Conservation (phyloP, 2,888 invertebrate species). For the Drosophila setosimentum region DNA sequence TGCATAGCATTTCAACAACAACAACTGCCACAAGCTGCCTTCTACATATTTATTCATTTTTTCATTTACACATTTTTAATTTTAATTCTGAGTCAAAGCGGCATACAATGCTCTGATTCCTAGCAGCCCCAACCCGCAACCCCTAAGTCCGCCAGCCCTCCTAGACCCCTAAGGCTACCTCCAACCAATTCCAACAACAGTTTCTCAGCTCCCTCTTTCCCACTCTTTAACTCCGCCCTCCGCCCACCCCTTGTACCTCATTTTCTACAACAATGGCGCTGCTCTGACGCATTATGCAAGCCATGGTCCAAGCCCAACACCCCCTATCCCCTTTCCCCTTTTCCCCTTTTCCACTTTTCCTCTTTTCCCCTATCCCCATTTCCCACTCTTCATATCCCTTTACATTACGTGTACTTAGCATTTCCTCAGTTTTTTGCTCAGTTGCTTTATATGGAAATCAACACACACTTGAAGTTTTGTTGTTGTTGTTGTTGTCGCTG, state of each 20-base stretch:
- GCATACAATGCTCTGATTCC: slow-evolving; percentile 28
- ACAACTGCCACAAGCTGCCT: slow-evolving; percentile 10
- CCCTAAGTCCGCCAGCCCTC: neutral
- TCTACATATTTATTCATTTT: slow-evolving; percentile 76
- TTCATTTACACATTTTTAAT: slow-evolving; percentile 80
- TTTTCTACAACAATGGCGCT: slow-evolving; percentile 63
- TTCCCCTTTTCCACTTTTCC: neutral
- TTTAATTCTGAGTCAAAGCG: slow-evolving; percentile 71
- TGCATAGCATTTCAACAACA: slow-evolving; percentile 25
- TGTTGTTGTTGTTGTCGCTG: slow-evolving; percentile 53
- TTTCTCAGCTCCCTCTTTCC: neutral
- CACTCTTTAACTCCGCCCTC: no score
- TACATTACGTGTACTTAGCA: slow-evolving; percentile 73
- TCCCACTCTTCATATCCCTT: neutral
- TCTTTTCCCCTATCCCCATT: neutral
- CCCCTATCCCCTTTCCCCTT: slow-evolving; percentile 6
- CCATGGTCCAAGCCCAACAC: slow-evolving; percentile 10
- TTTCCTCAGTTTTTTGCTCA: slow-evolving; percentile 72
- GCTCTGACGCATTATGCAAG: slow-evolving; percentile 44
- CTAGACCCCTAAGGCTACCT: neutral
- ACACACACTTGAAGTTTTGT: slow-evolving; percentile 71
- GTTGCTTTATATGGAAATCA: slow-evolving; percentile 78
- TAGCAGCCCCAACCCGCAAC: neutral
- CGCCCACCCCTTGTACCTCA: slow-evolving; percentile 37
- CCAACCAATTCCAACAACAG: slow-evolving; percentile 15